Evolutionary conservation across 2,797 vertebrate species (phyloP).

Genomic region (Diceros bicornis): DNA sequence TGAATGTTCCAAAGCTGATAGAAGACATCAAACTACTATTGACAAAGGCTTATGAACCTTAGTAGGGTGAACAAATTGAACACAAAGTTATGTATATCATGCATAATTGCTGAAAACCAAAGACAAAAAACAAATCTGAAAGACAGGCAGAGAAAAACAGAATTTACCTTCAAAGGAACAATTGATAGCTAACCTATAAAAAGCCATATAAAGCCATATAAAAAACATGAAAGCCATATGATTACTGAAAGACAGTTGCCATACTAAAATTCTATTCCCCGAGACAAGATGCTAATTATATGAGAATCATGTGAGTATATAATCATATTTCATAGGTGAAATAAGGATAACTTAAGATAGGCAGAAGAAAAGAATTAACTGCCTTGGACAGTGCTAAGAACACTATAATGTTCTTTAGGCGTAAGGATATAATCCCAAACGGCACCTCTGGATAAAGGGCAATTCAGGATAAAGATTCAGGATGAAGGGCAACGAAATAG

Average conservation of each 20-base stretch:
- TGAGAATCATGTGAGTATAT: background rate
- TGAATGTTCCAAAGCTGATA: background rate
- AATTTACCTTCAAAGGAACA: background rate
- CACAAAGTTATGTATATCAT: background rate
- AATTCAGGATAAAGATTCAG: background rate
- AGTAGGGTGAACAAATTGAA: background rate
- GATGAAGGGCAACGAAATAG: background rate
- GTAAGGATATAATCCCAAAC: background rate
- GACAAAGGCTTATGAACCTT: background rate
- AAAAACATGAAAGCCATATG: background rate
- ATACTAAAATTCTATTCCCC: background rate
- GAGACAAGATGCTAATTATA: background rate
- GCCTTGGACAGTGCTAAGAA: background rate
- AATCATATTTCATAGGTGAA: background rate
- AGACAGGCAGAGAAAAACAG: background rate
- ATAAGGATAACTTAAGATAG: background rate
- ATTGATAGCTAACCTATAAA: background rate
- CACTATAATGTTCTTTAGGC: background rate
- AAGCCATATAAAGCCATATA: too few species aligned
- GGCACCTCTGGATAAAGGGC: background rate
- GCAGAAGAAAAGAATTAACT: background rate
- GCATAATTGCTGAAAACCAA: background rate
- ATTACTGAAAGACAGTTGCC: background rate
- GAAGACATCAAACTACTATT: background rate
- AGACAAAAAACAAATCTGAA: background rate